Evolutionary conservation across 2,113 vertebrate species (phyloP).

Genomic region (Phaethon lepturus): DNA sequence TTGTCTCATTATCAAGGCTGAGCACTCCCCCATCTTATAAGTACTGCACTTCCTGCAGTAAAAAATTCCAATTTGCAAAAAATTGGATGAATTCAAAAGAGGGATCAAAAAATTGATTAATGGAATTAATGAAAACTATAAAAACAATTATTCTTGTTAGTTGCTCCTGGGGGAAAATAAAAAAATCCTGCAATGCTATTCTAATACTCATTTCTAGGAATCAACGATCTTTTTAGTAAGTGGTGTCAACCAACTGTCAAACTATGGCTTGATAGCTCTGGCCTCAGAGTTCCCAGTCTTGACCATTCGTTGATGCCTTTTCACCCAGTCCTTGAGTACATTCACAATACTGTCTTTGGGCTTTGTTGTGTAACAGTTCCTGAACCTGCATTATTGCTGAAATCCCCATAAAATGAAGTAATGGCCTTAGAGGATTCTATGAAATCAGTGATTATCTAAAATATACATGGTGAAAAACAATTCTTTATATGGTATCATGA

Average conservation of each 20-base stretch:
- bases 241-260: background rate
- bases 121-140: background rate
- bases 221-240: background rate
- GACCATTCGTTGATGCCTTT: background rate
- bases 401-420: background rate
- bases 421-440: background rate
- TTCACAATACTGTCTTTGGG: background rate
- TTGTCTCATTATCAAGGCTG: background rate
- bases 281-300: background rate
- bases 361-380: background rate
- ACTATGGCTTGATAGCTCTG: background rate
- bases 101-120: background rate
- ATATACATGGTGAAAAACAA: background rate
- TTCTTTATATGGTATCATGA: rapidly evolving
- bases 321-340: background rate
- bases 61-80: background rate
- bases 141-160: background rate
- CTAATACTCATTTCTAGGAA: background rate
- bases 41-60: background rate
- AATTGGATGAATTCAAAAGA: background rate
- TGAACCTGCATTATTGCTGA: background rate
- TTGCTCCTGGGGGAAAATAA: background rate
- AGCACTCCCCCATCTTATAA: background rate
- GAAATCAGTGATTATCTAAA: background rate
- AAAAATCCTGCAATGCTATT: background rate